Evolutionary conservation across 2,113 vertebrate species (phyloP).

Genomic region (Miniopterus natalensis): DNA sequence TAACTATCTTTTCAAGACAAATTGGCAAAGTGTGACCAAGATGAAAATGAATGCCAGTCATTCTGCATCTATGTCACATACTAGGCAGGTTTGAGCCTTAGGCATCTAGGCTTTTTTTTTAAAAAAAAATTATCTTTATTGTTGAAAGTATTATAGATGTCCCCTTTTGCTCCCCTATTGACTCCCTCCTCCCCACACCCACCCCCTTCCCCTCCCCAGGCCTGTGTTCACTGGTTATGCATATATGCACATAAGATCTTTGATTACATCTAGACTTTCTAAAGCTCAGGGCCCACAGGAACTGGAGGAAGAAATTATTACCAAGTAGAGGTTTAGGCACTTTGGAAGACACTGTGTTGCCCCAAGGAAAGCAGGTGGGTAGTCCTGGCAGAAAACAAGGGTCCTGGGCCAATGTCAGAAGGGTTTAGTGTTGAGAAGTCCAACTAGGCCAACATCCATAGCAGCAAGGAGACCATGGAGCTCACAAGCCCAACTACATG

Average conservation of each 20-base stretch:
- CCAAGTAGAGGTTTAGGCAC: background rate
- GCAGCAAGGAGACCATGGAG: background rate
- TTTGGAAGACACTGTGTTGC: background rate
- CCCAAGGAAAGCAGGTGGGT: background rate
- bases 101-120: too few species aligned
- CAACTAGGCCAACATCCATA: too few species aligned
- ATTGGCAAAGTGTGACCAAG: background rate
- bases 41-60: background rate
- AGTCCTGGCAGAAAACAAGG: background rate
- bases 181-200: too few species aligned
- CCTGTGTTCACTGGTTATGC: too few species aligned
- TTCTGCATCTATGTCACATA: background rate
- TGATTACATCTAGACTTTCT: background rate
- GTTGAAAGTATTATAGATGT: too few species aligned
- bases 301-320: background rate
- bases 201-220: too few species aligned
- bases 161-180: too few species aligned
- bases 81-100: background rate
- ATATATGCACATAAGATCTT: too few species aligned
- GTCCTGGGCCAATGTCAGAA: background rate
- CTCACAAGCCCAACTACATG: background rate
- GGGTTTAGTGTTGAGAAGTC: background rate
- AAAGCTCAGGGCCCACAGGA: background rate
- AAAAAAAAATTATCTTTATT: too few species aligned
- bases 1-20: background rate